Evolutionary conservation across 2,797 vertebrate genomes (phyloP), one percentile per base, ranked within the genome.

Genomic region (Eurystomus glaucurus): DNA sequence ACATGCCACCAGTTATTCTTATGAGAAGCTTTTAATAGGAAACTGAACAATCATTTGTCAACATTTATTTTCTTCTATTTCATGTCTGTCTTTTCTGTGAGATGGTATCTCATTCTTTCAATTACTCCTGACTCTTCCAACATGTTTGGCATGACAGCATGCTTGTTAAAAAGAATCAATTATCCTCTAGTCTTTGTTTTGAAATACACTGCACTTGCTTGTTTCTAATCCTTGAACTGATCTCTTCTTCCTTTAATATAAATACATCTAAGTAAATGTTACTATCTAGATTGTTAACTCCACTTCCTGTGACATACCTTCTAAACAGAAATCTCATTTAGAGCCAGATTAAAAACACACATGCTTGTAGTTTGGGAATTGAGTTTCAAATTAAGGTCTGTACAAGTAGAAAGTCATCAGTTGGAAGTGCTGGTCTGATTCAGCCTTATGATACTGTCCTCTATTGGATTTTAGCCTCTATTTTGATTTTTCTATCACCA

Each of bases 401-500:
- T 80, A 92, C 1, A 3, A 97, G 35, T 48, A 77, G 61, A 71
- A 66, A 83, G 75, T 48, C 45, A 21, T 66, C 35, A 29, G 22
- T 76, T 64, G 46, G 84, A 45, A 75, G 28, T 78, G 68, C 57
- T 85, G 77, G 21, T 94, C 28, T 92, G 71, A 62, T 64, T 69
- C 75, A 84, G 33, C 45, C 35, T 58, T 87, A 26, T 50, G 45
- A 62, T 71, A 61, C 66, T 91, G 65, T 43, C 11, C 55, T 92
- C 54, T 52, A 28, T 45, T 41, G 8, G 8, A 21, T 96, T 57
- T 90, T 70, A 78, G 85, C 39, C 71, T 94, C 87, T 65, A 26
- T 65, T 96, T 95, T 54, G 55, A 90, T 93, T 96, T 96, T 97
- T 98, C 35, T 97, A 23, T 95, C 86, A 95, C 85, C 96, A 99